These are phyloP conservation scores for Rotaria macrura DNA, from an alignment of 2,888 invertebrate species.

Conservation along the genomic window DNA sequence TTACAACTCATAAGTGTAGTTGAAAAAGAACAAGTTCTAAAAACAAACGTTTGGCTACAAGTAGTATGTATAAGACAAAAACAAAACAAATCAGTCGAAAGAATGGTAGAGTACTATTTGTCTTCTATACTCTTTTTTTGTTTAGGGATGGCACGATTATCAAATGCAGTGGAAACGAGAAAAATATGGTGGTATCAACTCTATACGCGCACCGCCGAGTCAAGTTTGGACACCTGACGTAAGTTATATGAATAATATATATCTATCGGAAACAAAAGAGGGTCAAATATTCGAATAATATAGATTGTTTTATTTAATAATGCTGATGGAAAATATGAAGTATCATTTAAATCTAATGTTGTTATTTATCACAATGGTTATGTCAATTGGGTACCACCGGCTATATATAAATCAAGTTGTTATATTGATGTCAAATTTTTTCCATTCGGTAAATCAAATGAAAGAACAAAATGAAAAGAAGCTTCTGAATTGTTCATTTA, in stretches of 20 bases:
- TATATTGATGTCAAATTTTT: slow-evolving; percentile 33
- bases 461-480: no score
- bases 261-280: no score
- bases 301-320: slow-evolving; percentile 10
- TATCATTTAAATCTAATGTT: slow-evolving; percentile 34
- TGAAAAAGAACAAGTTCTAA: slow-evolving; percentile 34
- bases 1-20: slow-evolving; percentile 29
- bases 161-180: slow-evolving; percentile 28
- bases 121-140: not conserved
- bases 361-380: slow-evolving; percentile 19
- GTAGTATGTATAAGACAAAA: not conserved
- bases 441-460: slow-evolving; percentile 17
- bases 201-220: slow-evolving; percentile 24
- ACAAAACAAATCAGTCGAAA: no score
- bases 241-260: not conserved
- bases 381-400: slow-evolving; percentile 20
- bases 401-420: slow-evolving; percentile 34
- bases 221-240: slow-evolving; percentile 27
- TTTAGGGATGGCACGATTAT: slow-evolving; percentile 29
- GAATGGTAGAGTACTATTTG: no score
- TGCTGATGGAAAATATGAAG: slow-evolving; percentile 35
- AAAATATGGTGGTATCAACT: slow-evolving; percentile 17
- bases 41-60: slow-evolving; percentile 33
- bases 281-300: not conserved
- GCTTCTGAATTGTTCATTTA: not conserved